Evolutionary conservation across 1,140 invertebrate species (phyloP), one percentile per base, ranked within the genome.

Genomic region (Drosophila pallidifrons): DNA sequence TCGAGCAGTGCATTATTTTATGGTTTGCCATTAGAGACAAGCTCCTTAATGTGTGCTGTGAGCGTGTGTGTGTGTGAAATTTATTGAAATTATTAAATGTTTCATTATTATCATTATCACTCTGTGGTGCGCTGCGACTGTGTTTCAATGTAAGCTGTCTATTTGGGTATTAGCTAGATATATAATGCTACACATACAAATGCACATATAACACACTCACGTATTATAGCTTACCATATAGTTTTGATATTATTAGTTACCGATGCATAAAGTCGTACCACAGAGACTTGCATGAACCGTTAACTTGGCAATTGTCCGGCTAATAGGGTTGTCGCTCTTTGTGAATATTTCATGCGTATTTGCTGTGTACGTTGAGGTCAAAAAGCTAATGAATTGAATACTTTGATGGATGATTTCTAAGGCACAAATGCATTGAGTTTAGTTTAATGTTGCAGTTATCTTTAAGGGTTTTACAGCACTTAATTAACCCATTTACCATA

Each of bases 381-480:
- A 55, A 65, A 71, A 79, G 76, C 67, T 79, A 82, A 82, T 83
- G 71, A 76, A 82, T 83, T 83, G 75, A 16, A 16, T 41, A 67
- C 49, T 75, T 69, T 67, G 47, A 82, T 77, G 38, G 15, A 54
- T 70, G 28, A 35, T 28, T 49, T 8, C 7, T 8, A 8, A 38
- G 35, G 10, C 35, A 10, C 35, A 38, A 10, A 7, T 10, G 35
- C 35, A 11, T 38, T 38, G 35, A 38, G 30, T 32, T 32, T 32
- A 32, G 35, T 8, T 38, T 3, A 38, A 7, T 38, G 8, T 8
- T 32, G 1, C 8, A 54, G 28, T 54, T 15, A 7, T 35, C 30
- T 35, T 30, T 11, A 5, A 20, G 1, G 25, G 8, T 51, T 51
- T 25, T 3, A 25, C 30, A 30, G 5, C 25, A 35, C 8, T 13